These are phyloP conservation scores for Diceros bicornis DNA, from an alignment of 2,797 vertebrate species.

Conservation along the genomic window DNA sequence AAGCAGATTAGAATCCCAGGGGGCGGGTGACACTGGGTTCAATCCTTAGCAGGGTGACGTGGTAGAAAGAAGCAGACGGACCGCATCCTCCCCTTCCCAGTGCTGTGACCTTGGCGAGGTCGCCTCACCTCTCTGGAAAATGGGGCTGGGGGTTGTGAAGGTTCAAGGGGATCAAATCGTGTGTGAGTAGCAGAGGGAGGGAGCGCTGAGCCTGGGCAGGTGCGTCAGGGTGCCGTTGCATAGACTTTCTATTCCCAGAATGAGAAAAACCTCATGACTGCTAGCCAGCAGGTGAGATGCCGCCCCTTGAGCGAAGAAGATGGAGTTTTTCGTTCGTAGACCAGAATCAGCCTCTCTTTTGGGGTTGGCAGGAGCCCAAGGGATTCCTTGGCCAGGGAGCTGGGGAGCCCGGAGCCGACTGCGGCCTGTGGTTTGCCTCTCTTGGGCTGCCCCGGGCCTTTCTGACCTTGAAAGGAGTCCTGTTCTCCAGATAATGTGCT, in stretches of 20 bases:
- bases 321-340: neutral
- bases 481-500: slow-evolving; percentile 70
- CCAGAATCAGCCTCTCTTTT: neutral
- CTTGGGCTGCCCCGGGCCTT: neutral
- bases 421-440: neutral
- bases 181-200: neutral
- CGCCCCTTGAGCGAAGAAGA: neutral
- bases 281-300: neutral
- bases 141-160: neutral
- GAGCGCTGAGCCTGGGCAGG: neutral
- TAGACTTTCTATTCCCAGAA: neutral
- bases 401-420: neutral
- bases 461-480: slow-evolving; percentile 77
- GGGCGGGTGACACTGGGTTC: neutral
- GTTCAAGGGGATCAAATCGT: neutral
- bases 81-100: neutral
- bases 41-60: neutral
- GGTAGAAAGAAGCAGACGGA: neutral
- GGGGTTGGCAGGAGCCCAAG: slow-evolving; percentile 21
- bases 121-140: neutral
- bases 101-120: rapidly evolving
- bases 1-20: neutral
- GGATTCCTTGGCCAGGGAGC: slow-evolving; percentile 71
- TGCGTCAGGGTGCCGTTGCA: neutral
- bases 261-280: neutral